Percentiles rank a stretch among this genome's conserved stretches.
phyloP scores from a whole-genome alignment of 2,888 invertebrate genomes.

The Drosophila kokeensis region DNA sequence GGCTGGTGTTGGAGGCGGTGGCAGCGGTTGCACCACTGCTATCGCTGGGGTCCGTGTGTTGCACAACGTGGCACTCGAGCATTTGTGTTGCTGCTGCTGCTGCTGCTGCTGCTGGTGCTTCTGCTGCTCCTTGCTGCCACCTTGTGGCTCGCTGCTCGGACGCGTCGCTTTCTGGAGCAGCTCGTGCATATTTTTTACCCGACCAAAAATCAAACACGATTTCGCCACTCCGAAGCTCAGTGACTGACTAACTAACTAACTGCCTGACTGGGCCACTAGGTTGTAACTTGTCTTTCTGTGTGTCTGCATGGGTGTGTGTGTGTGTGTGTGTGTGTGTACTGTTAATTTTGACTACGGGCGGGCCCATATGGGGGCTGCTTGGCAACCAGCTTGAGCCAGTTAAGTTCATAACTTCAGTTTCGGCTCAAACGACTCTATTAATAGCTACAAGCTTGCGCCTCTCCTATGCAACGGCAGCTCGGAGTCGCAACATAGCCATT shows the following conservation, averaged over 20 bases:
- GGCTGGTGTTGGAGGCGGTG: constrained; percentile 37
- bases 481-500: constrained; percentile 21
- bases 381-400: constrained; percentile 79
- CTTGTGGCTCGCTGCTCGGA: constrained; percentile 71
- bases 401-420: constrained; percentile 78
- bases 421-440: constrained; percentile 79
- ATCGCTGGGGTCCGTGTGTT: constrained; percentile 33
- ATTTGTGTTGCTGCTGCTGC: constrained; percentile 46
- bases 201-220: constrained; percentile 47
- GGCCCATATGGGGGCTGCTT: constrained; percentile 54
- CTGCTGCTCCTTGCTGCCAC: constrained; percentile 35
- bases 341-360: constrained; percentile 63
- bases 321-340: constrained; percentile 37
- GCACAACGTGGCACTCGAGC: constrained; percentile 61
- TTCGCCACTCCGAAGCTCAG: constrained; percentile 34
- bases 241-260: constrained; percentile 42
- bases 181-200: constrained; percentile 61
- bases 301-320: background rate
- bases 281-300: constrained; percentile 31
- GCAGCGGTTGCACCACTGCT: constrained; percentile 39
- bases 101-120: constrained; percentile 41
- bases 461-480: constrained; percentile 12
- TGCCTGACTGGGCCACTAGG: constrained; percentile 71
- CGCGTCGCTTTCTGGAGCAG: constrained; percentile 46
- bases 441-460: constrained; percentile 60